A percentile compares a stretch with the other conserved stretches of the same genome.
phyloP scores from a whole-genome alignment of 1,140 invertebrate species.

The Drosophila pandora region DNA sequence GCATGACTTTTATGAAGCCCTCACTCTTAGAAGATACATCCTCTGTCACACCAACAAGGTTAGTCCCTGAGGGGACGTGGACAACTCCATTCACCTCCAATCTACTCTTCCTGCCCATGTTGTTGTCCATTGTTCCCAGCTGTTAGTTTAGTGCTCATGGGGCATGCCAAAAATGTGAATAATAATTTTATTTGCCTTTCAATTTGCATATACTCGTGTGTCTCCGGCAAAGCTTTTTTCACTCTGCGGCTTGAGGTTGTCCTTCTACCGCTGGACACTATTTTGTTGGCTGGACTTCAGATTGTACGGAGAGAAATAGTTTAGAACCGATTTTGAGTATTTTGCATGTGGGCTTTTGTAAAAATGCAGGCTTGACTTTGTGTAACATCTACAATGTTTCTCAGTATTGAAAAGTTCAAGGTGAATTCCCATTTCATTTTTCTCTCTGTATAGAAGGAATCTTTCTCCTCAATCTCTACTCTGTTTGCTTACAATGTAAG shows the following conservation, averaged over 20 bases:
- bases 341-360: no score
- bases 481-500: constrained; percentile 76
- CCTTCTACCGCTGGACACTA: neutral
- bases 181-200: constrained; percentile 79
- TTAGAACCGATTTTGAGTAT: no score
- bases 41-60: constrained; percentile 26
- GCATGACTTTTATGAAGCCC: constrained; percentile 46
- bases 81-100: neutral
- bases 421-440: neutral
- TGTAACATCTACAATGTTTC: neutral
- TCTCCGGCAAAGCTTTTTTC: constrained; percentile 34
- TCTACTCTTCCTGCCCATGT: constrained; percentile 41
- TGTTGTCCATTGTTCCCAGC: constrained; percentile 70
- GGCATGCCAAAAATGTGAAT: constrained; percentile 80
- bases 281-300: neutral
- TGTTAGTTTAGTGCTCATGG: constrained; percentile 81
- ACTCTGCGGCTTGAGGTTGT: constrained; percentile 34
- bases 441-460: constrained; percentile 2
- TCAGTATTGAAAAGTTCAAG: neutral
- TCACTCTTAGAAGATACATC: constrained; percentile 10
- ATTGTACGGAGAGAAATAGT: neutral
- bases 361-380: no score
- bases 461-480: neutral
- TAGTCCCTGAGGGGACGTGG: constrained; percentile 7
- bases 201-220: constrained; percentile 72